Conservation (phyloP, 1,140 invertebrate genomes). For the Drosophila baimaii region DNA sequence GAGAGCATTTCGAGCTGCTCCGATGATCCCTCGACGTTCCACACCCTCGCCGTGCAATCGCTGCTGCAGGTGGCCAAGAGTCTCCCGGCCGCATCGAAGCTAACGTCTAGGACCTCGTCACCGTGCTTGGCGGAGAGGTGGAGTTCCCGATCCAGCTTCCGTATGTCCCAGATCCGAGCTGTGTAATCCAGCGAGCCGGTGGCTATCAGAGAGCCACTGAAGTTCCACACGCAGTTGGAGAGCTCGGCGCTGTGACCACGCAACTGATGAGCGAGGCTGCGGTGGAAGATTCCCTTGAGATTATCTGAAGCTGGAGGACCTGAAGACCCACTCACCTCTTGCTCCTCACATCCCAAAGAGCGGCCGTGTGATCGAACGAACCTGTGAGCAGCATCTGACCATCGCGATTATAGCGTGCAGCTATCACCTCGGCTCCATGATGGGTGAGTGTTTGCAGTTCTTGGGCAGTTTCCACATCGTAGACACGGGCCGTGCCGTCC, state of each 20-base stretch:
- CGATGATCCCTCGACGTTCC: slow-evolving; percentile 85
- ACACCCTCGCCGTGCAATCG: slow-evolving; percentile 89
- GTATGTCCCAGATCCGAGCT: slow-evolving; percentile 90
- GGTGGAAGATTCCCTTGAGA: no score
- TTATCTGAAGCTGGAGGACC: background rate
- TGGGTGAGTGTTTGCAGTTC: slow-evolving; percentile 87
- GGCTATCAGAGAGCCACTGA: slow-evolving; percentile 88
- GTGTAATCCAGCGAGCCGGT: slow-evolving; percentile 91
- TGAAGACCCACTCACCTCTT: slow-evolving; percentile 87
- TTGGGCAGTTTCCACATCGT: slow-evolving; percentile 87
- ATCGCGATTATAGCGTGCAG: slow-evolving; percentile 88
- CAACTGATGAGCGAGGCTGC: slow-evolving; percentile 87
- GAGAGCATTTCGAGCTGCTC: slow-evolving; percentile 86
- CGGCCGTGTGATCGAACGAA: slow-evolving; percentile 91
- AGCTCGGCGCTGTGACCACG: slow-evolving; percentile 90
- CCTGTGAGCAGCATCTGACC: slow-evolving; percentile 90
- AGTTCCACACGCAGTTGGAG: slow-evolving; percentile 91
- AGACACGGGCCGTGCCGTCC: slow-evolving; percentile 90
- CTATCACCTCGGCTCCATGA: slow-evolving; percentile 90
- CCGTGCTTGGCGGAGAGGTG: slow-evolving; percentile 88
- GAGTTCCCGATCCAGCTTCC: slow-evolving; percentile 86
- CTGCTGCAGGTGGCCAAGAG: slow-evolving; percentile 89
- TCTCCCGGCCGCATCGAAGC: slow-evolving; percentile 89
- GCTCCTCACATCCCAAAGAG: slow-evolving; percentile 90
- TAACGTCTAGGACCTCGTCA: slow-evolving; percentile 91